Conservation (phyloP, 2,888 invertebrate species). For the Leptopterna dolabrata region DNA sequence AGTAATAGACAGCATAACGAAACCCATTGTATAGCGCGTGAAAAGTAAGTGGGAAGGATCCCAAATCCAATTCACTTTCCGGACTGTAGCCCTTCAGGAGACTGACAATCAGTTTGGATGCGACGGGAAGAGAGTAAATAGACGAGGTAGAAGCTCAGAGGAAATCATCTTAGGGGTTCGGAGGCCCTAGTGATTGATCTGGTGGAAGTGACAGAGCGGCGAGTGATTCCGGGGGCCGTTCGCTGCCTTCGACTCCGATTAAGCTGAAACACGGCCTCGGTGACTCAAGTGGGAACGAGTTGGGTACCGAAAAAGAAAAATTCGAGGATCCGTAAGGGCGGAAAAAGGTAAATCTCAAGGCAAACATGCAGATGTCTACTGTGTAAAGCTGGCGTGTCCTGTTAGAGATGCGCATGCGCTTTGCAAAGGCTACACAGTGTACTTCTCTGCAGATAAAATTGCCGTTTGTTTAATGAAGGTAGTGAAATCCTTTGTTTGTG, state of each 20-base stretch:
- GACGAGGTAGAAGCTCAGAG: background rate
- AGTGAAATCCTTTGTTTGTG: too few species aligned
- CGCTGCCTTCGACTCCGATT: background rate
- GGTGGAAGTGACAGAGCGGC: conserved; percentile 7
- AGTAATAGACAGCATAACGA: too few species aligned
- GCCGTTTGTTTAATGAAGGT: too few species aligned
- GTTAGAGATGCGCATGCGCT: too few species aligned
- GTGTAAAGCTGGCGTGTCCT: too few species aligned
- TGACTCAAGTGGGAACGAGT: background rate
- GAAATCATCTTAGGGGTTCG: background rate
- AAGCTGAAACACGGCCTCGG: background rate
- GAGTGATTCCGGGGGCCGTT: background rate
- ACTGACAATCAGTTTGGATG: background rate
- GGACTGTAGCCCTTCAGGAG: background rate
- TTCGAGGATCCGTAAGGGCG: too few species aligned
- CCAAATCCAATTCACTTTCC: background rate
- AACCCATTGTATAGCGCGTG: too few species aligned
- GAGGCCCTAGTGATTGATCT: background rate
- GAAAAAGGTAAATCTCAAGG: too few species aligned
- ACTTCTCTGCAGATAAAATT: too few species aligned
- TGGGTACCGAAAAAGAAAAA: too few species aligned
- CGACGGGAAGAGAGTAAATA: background rate
- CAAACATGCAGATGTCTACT: too few species aligned
- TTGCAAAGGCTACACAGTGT: too few species aligned
- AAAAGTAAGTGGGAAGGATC: background rate